These are phyloP conservation scores for Acronicta alni DNA, from an alignment of 2,888 invertebrate genomes.

Conservation along the genomic window DNA sequence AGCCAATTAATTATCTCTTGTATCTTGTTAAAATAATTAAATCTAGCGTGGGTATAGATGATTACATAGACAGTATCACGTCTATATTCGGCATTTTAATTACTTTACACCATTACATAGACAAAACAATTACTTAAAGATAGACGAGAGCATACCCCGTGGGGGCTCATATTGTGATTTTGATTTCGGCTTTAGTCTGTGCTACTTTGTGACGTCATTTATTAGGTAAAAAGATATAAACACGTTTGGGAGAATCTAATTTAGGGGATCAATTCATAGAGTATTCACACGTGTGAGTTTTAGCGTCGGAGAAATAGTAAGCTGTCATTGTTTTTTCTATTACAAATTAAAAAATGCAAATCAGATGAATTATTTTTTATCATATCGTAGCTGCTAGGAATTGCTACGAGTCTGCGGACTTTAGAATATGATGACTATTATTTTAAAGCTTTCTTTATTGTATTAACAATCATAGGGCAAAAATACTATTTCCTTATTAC, in stretches of 20 bases:
- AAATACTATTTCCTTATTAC: no score
- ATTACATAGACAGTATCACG: constrained; percentile 43
- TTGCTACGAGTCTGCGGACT: constrained; percentile 33
- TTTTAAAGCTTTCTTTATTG: neutral
- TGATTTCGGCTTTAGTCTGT: constrained; percentile 18
- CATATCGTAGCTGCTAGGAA: constrained; percentile 28
- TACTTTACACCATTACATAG: constrained; percentile 38
- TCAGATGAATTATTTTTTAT: no score
- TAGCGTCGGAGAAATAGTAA: no score
- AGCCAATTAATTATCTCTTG: constrained; percentile 60
- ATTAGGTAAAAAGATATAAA: constrained; percentile 1
- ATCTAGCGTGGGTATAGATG: constrained; percentile 60
- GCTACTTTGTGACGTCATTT: constrained; percentile 28
- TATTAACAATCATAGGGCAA: no score
- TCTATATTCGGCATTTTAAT: constrained; percentile 48
- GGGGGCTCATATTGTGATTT: constrained; percentile 20
- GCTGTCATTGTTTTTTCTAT: no score
- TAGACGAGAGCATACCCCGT: constrained; percentile 12
- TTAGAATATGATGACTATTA: neutral
- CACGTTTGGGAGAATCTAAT: no score
- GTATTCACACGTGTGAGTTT: no score
- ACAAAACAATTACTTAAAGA: constrained; percentile 27
- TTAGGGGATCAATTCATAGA: no score
- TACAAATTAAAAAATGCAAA: no score
- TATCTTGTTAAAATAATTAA: constrained; percentile 66